Base-by-base conservation (phyloP, 2,797 vertebrate species). In the Spea hammondii region DNA sequence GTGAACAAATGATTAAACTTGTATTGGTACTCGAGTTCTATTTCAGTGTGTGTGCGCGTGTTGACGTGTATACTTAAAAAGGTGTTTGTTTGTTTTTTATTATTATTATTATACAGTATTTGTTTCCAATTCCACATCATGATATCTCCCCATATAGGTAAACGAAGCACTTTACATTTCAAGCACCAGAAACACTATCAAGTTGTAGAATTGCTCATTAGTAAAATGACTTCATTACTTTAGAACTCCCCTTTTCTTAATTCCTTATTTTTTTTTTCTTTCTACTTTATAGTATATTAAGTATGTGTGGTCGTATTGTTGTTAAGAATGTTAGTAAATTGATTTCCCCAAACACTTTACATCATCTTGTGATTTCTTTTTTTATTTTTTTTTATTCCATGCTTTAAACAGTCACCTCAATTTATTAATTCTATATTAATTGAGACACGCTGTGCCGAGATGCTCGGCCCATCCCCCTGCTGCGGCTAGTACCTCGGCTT, bases 1-100 rank as follows among this genome's bases (percentile, higher is more conserved):
- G 80, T 82, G 70, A 32, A 59, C 75, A 70, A 77, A 68, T 65
- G 49, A 77, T 77, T 82, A 73, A 74, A 74, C 64, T 72, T 82
- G 76, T 82, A 78, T 82, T 74, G 57, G 32, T 82, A 55, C 70
- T 68, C 53, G 53, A 11, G 32, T 32, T 32, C 32, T 32, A 32
- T 32, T 32, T 32, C 32, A 32, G 32, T 32, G 32, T 32, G 32
- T 32, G 32, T 32, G 32, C 2, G 32, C 32, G 32, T 32, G 32
- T 32, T 32, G 32, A 32, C 32, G 32, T 32, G 32, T 32, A 32
- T 32, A 32, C 32, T 32, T 1, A 32, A 32, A 79, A 50, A 75
- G 78, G 78, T 80, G n/a, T n/a, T n/a, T n/a, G n/a, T n/a, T n/a
- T 72, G 74, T 49, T 79, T 65, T 3, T 79, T 79, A 62, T 69